Conservation (phyloP, 2,797 vertebrate genomes). For the Ceyx erithaca region DNA sequence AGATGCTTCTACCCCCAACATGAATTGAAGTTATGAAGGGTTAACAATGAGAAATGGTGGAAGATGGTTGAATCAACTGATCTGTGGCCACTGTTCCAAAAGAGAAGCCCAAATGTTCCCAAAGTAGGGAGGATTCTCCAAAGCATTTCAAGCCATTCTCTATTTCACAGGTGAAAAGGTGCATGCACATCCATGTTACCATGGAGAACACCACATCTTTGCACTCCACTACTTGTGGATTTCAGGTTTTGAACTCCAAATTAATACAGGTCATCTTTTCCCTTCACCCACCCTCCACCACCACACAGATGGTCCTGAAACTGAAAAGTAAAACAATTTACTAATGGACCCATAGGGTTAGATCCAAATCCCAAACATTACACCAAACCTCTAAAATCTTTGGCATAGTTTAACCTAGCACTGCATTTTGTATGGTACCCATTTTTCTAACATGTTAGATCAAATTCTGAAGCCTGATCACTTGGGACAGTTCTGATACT, state of each 20-base stretch:
- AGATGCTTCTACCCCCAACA: not conserved
- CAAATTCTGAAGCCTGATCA: not conserved
- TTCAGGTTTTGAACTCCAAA: constrained; percentile 50
- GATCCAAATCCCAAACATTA: constrained; percentile 38
- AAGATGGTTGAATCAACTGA: constrained; percentile 20
- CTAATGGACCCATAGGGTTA: constrained; percentile 31
- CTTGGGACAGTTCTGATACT: not conserved
- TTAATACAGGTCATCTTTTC: constrained; percentile 50
- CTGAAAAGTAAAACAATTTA: constrained; percentile 26
- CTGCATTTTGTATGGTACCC: not conserved
- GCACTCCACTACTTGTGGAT: not conserved
- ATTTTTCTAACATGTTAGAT: not conserved
- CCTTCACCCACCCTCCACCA: constrained; percentile 24
- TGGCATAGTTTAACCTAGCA: constrained; percentile 1
- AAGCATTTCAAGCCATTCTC: constrained; percentile 42
- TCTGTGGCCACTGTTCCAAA: constrained; percentile 26
- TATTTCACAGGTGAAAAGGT: constrained; percentile 41
- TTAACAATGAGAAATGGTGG: constrained; percentile 41
- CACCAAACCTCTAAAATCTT: constrained; percentile 3
- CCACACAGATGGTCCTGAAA: constrained; percentile 35
- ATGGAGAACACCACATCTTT: constrained; percentile 44
- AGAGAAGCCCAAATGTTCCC: constrained; percentile 28
- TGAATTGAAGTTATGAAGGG: constrained; percentile 35
- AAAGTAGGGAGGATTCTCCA: constrained; percentile 54
- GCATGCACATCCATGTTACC: constrained; percentile 19